Percentiles rank a stretch among this genome's conserved stretches.
Evolutionary conservation across 2,888 invertebrate species (phyloP).

Genomic region (Dasypolia templi): DNA sequence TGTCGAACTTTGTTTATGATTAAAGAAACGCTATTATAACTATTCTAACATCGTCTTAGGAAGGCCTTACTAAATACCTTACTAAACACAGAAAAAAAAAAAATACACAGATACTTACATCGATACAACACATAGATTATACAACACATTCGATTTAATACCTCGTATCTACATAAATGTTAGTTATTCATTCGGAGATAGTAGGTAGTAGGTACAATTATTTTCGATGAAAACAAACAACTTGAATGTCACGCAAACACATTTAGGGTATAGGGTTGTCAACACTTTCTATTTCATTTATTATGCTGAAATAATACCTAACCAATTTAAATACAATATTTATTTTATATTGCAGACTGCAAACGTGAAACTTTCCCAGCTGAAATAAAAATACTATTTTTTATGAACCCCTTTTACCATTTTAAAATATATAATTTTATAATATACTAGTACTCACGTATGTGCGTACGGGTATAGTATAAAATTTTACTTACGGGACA

Average conservation of each 20-base stretch:
- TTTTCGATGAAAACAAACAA: slow-evolving; percentile 38
- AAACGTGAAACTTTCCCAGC: background rate
- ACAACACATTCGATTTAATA: background rate
- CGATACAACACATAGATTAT: background rate
- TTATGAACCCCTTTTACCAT: background rate
- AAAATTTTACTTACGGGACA: no score
- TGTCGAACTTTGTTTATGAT: background rate
- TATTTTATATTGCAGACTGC: background rate
- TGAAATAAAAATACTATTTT: background rate
- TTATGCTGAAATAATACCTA: background rate
- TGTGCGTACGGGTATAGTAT: no score
- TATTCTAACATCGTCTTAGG: background rate
- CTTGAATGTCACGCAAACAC: slow-evolving; percentile 32
- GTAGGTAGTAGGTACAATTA: slow-evolving; percentile 11
- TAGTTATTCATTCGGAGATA: slow-evolving; percentile 12
- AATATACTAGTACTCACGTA: no score
- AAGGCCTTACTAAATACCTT: no score
- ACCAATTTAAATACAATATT: background rate
- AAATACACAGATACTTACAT: background rate
- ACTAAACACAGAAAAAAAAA: background rate
- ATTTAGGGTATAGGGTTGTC: slow-evolving; percentile 32
- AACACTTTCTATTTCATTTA: background rate
- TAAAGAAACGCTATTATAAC: background rate
- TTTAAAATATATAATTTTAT: no score
- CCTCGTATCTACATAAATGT: background rate